Percentiles rank a stretch among this genome's conserved stretches.
Conservation (phyloP, 2,113 vertebrate species). For the Serilophus lunatus region DNA sequence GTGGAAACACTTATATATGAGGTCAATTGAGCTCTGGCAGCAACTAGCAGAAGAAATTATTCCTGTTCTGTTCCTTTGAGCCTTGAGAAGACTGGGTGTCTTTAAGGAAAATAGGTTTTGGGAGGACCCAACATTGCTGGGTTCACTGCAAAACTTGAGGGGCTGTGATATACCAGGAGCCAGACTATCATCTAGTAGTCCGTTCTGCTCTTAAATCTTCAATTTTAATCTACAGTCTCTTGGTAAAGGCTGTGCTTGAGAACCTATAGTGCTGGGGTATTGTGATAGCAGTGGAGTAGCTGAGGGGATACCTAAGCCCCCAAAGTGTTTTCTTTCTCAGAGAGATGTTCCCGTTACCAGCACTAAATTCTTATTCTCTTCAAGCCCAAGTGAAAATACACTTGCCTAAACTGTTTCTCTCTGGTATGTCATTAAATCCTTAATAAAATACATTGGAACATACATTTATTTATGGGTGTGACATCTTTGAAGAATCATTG, state of each 20-base stretch:
- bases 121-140: not conserved
- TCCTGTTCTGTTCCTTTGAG: not conserved
- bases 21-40: not conserved
- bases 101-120: constrained; percentile 1
- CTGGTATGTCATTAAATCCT: not conserved
- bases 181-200: not conserved
- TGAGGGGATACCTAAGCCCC: not conserved
- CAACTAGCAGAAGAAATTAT: constrained; percentile 15
- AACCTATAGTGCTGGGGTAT: not conserved
- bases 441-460: not conserved
- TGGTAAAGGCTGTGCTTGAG: not conserved
- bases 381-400: not conserved
- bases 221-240: not conserved
- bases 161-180: not conserved
- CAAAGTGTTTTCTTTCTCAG: not conserved
- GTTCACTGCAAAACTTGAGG: not conserved
- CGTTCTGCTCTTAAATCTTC: constrained; percentile 4
- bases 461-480: not conserved
- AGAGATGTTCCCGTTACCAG: not conserved
- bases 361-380: not conserved
- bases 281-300: not conserved
- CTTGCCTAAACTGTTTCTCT: not conserved
- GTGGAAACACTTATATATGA: constrained; percentile 31
- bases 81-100: not conserved
- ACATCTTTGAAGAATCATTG: not conserved